Evolutionary conservation across 2,113 vertebrate genomes (phyloP).

Genomic region (Bos taurus): ARS-UCD2.0 NC_037328.1:57202001-57202500

Average conservation of each 20-base stretch:
- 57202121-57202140: neutral
- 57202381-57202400: neutral
- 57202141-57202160: neutral
- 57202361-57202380: neutral
- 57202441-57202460: neutral
- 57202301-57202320: neutral
- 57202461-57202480: neutral
- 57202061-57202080: neutral
- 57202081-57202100: neutral
- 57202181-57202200: neutral
- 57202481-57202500: neutral
- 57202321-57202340: neutral
- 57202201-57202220: neutral
- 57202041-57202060: neutral
- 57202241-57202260: neutral
- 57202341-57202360: neutral
- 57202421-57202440: neutral
- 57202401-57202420: neutral
- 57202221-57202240: neutral
- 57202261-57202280: neutral
- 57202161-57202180: neutral
- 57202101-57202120: neutral
- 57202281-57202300: neutral
- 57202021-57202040: neutral
- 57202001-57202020: neutral